Base-by-base conservation (phyloP, 2,888 invertebrate genomes). In the Bibio marci region DNA sequence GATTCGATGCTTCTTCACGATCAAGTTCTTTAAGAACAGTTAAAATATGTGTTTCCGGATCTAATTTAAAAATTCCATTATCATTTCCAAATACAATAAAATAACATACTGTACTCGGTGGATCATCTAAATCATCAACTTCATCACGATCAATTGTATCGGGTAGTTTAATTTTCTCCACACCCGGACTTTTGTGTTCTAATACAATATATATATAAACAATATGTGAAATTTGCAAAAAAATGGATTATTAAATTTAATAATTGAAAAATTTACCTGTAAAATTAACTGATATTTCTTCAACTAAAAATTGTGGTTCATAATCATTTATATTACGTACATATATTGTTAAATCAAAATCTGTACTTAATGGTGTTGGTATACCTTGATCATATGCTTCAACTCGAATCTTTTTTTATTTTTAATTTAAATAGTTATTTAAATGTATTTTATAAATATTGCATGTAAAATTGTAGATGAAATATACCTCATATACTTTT, bases 371-470 rank as follows among this genome's bases (percentile, higher is more conserved):
- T 0, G 88, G 77, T 0, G 88, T 87, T 0, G 91, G 90, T 1
- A 77, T 65, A 0, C 91, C 91, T 39, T 88, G 70, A 61, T 91
- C 91, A 54, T 80, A 86, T 0, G 90, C 90, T 65, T 90, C 88
- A 33, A 91, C 77, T 48, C 90, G 69, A 42, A 91, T 76, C 87
- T 90, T 22, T 6, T 22, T 22, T 22, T 22, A 22, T 22, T 22
- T 8, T 6, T 22, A 22, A 22, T n/a, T n/a, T n/a, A n/a, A n/a
- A n/a, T n/a, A 56, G 49, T 39, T 53, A 51, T 6, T 44, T 41
- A 42, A 57, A 60, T 6, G 3, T 14, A 30, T 30, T 8, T 28
- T 28, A 4, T 12, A 4, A 8, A 26, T 10, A 26, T 8, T 26
- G 7, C 6, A 26, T 10, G 10, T 8, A 26, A 8, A 26, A 26